A percentile compares a stretch with the other conserved stretches of the same genome.
phyloP scores from a whole-genome alignment of 2,888 invertebrate species.

The Sphaeridia pumilis region DNA sequence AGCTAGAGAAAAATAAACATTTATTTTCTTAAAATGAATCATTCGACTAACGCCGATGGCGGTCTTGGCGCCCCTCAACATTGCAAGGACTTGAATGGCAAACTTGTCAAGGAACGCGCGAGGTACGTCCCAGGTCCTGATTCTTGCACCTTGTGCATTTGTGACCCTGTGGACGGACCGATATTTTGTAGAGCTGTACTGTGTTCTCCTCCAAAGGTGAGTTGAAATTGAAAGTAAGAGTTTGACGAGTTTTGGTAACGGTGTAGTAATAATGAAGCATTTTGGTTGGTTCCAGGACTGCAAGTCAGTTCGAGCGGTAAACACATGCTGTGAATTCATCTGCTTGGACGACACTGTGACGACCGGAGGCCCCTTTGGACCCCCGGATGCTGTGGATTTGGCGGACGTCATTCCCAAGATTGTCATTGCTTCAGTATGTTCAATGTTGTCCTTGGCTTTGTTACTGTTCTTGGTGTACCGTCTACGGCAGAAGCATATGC shows the following conservation, averaged over 20 bases:
- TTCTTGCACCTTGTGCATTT: constrained; percentile 73
- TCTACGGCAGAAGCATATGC: constrained; percentile 63
- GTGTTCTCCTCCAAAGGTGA: constrained; percentile 71
- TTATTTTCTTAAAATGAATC: too few species aligned
- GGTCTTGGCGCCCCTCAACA: too few species aligned
- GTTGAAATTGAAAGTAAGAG: too few species aligned
- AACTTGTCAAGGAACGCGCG: not conserved
- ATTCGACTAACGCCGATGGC: too few species aligned
- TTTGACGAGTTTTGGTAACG: too few species aligned
- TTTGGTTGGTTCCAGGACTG: constrained; percentile 64
- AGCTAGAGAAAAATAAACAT: too few species aligned
- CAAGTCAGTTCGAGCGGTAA: constrained; percentile 69
- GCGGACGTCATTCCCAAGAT: constrained; percentile 47
- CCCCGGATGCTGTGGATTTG: constrained; percentile 23
- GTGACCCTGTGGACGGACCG: constrained; percentile 64
- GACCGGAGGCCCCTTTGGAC: constrained; percentile 48
- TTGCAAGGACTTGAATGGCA: not conserved
- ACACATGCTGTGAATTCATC: constrained; percentile 75
- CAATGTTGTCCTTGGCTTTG: constrained; percentile 65
- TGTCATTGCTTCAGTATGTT: constrained; percentile 71
- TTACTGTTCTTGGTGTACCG: constrained; percentile 73
- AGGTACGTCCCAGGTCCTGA: constrained; percentile 71
- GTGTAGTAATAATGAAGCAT: too few species aligned
- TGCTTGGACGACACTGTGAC: constrained; percentile 66
- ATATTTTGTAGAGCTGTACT: constrained; percentile 75